phyloP scores from a whole-genome alignment of 2,113 vertebrate genomes.

The Lampris megalopsis region DNA sequence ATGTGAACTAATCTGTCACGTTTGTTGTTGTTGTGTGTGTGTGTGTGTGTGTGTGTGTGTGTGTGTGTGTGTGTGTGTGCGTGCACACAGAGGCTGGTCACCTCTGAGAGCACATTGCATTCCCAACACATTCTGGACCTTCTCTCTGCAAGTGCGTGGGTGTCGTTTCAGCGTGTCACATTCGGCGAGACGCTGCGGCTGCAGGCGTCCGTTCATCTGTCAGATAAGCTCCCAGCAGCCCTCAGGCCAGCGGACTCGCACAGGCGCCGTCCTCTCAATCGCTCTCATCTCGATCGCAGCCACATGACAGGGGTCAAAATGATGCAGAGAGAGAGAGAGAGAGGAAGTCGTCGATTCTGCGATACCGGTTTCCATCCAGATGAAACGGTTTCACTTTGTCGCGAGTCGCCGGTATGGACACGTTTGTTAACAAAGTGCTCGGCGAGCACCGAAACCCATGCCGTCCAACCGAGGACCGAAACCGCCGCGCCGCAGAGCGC shows the following conservation, averaged over 20 bases:
- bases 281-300: constrained; percentile 26
- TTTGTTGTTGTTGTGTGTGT: neutral
- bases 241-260: constrained; percentile 24
- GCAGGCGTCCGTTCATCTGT: constrained; percentile 50
- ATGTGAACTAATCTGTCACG: constrained; percentile 10
- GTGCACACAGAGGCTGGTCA: constrained; percentile 55
- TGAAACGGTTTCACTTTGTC: no score
- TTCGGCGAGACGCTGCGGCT: constrained; percentile 57
- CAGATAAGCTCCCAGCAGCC: neutral
- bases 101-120: constrained; percentile 62
- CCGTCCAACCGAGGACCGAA: no score
- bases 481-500: no score
- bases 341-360: neutral
- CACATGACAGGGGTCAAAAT: constrained; percentile 41
- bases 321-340: constrained; percentile 4
- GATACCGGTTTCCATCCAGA: no score
- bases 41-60: constrained; percentile 28
- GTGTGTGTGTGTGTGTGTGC: constrained; percentile 18
- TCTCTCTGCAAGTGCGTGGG: constrained; percentile 44
- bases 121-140: constrained; percentile 70
- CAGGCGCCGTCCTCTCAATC: constrained; percentile 21
- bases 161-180: constrained; percentile 49
- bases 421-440: no score
- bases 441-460: no score
- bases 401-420: no score